These are phyloP conservation scores for Hofmannophila pseudospretella DNA, from an alignment of 2,888 invertebrate species.

Conservation along the genomic window DNA sequence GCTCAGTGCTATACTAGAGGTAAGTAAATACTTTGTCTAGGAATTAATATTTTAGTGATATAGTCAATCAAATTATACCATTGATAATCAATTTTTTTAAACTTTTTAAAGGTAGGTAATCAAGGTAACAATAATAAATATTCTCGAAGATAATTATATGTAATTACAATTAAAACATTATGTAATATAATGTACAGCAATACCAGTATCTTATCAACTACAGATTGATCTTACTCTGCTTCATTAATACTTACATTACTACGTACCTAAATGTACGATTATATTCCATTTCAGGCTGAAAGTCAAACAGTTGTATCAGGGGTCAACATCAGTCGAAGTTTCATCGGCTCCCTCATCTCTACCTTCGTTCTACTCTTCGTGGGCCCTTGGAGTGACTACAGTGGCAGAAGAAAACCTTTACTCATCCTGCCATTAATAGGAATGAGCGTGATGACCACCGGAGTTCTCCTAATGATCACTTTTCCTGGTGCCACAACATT, in stretches of 20 bases:
- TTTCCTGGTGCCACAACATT: slow-evolving; percentile 62
- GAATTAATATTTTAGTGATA: no score
- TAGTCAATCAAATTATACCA: no score
- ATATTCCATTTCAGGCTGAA: slow-evolving; percentile 47
- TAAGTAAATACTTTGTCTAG: slow-evolving; percentile 19
- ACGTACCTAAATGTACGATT: neutral
- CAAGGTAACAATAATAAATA: no score
- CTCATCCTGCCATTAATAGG: slow-evolving; percentile 76
- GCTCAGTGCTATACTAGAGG: slow-evolving; percentile 60
- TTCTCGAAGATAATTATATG: no score
- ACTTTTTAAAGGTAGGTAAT: no score
- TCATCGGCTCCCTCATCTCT: slow-evolving; percentile 74
- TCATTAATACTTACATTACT: no score
- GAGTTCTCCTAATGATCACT: slow-evolving; percentile 57
- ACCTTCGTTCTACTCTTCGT: slow-evolving; percentile 78
- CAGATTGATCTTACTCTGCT: no score
- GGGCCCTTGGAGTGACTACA: slow-evolving; percentile 81
- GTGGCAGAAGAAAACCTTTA: slow-evolving; percentile 76
- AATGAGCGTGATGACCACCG: slow-evolving; percentile 69
- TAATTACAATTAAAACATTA: no score
- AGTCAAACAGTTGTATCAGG: slow-evolving; percentile 80
- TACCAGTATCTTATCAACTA: no score
- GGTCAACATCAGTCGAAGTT: slow-evolving; percentile 80
- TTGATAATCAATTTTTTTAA: no score
- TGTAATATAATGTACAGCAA: no score